Evolutionary conservation across 2,888 invertebrate genomes (phyloP), one percentile per base, ranked within the genome.

Genomic region (Anthophora plumipes): DNA sequence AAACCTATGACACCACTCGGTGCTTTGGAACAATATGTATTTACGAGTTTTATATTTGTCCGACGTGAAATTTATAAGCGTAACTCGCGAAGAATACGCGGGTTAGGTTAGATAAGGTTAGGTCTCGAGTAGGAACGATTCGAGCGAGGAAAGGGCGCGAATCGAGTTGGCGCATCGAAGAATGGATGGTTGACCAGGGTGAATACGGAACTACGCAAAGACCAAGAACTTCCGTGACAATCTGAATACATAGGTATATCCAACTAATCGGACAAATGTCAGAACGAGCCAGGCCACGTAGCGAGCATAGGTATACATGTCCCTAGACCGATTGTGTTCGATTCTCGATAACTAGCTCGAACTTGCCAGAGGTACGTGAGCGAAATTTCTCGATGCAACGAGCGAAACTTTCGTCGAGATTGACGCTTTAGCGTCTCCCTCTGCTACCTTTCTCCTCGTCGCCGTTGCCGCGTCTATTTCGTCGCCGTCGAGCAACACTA

Each of bases 311-410:
- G 54, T 50, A 66, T 61, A 72, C 70, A 72, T 71, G 77, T 71
- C 61, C 59, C 63, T 43, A 72, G 60, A 71, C 64, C 82, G 80
- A 83, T 81, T 81, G 78, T 82, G 77, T 84, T 85, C 85, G 85
- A 85, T 85, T 82, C 71, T 76, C 86, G 72, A 86, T 86, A 84
- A 82, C 86, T 74, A 59, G 70, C 70, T 71, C 55, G 46, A 85
- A 84, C 71, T 85, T 73, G 68, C 60, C 50, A 5, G 12, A 61
- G 68, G 73, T 75, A 85, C 84, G 85, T 77, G 85, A 84, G 80
- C 70, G 85, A 85, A 84, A 85, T 85, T 82, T 82, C 82, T 57
- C 79, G 63, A 74, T 60, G 74, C 76, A 74, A 67, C 78, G 74
- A 63, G 57, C 70, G 46, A 85, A 85, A 85, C 84, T 85, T 85